phyloP scores from a whole-genome alignment of 2,113 vertebrate species.

The Ophthalmolycus amberensis region DNA sequence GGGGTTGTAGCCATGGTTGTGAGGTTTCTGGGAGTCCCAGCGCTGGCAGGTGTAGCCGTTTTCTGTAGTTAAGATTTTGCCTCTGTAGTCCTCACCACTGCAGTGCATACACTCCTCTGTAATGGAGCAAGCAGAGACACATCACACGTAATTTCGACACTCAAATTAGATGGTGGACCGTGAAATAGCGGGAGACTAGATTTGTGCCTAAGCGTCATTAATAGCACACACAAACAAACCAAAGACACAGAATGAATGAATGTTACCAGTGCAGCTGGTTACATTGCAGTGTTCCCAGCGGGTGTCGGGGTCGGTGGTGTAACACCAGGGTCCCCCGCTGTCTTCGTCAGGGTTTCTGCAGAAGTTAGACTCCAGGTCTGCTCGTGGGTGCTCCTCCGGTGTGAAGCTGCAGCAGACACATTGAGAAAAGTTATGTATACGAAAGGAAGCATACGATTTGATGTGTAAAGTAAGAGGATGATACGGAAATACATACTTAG shows the following conservation, averaged over 20 bases:
- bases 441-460: rapidly evolving
- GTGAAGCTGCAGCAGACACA: constrained; percentile 67
- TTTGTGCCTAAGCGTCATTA: background rate
- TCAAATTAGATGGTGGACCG: background rate
- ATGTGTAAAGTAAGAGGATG: background rate
- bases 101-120: constrained; percentile 91
- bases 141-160: background rate
- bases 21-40: constrained; percentile 91
- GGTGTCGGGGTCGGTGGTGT: constrained; percentile 76
- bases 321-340: constrained; percentile 83
- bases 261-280: constrained; percentile 78
- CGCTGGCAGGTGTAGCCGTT: constrained; percentile 80
- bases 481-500: constrained; percentile 70
- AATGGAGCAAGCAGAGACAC: background rate
- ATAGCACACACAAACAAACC: background rate
- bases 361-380: constrained; percentile 83
- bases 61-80: constrained; percentile 86
- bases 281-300: constrained; percentile 84
- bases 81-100: constrained; percentile 92
- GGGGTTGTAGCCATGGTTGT: constrained; percentile 89
- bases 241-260: background rate
- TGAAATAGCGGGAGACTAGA: background rate
- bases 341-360: constrained; percentile 86
- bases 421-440: background rate
- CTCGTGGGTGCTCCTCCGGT: constrained; percentile 62